These are phyloP conservation scores for Drosophila barbarae DNA, from an alignment of 2,888 invertebrate genomes.

Conservation along the genomic window DNA sequence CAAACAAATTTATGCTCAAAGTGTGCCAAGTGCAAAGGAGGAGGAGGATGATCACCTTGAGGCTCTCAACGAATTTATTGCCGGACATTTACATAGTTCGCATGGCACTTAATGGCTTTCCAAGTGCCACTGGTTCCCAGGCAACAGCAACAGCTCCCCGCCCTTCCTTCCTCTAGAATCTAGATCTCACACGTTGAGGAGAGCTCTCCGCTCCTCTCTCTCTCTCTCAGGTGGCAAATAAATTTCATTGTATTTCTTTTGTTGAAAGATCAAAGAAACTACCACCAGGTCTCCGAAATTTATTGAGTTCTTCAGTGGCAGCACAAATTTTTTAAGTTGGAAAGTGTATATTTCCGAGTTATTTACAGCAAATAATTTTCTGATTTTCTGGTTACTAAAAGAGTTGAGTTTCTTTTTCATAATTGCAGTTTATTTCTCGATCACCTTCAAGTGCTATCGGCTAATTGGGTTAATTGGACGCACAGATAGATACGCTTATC, in stretches of 20 bases:
- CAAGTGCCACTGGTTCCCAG: slow-evolving; percentile 20
- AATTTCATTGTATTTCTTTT: slow-evolving; percentile 36
- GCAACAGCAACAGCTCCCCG: background rate
- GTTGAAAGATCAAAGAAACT: slow-evolving; percentile 32
- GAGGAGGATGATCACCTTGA: slow-evolving; percentile 30
- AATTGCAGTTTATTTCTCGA: slow-evolving; percentile 2
- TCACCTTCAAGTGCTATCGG: slow-evolving; percentile 14
- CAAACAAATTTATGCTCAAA: slow-evolving; percentile 63
- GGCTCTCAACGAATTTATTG: slow-evolving; percentile 56
- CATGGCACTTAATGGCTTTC: slow-evolving; percentile 49
- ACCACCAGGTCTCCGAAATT: slow-evolving; percentile 8
- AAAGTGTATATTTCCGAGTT: background rate
- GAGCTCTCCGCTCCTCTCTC: background rate
- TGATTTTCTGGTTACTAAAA: background rate
- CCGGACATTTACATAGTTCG: slow-evolving; percentile 63
- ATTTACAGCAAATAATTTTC: too few relatives aligned
- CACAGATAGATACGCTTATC: slow-evolving; percentile 15
- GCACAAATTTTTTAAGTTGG: background rate
- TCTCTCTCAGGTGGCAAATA: slow-evolving; percentile 26
- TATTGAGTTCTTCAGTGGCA: slow-evolving; percentile 15
- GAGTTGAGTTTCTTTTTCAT: background rate
- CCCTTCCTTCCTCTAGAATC: background rate
- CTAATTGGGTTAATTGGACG: slow-evolving; percentile 22
- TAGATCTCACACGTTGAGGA: background rate
- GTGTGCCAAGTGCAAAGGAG: slow-evolving; percentile 53